Evolutionary conservation across 2,888 invertebrate species (phyloP).

Genomic region (Coleophora deauratella): DNA sequence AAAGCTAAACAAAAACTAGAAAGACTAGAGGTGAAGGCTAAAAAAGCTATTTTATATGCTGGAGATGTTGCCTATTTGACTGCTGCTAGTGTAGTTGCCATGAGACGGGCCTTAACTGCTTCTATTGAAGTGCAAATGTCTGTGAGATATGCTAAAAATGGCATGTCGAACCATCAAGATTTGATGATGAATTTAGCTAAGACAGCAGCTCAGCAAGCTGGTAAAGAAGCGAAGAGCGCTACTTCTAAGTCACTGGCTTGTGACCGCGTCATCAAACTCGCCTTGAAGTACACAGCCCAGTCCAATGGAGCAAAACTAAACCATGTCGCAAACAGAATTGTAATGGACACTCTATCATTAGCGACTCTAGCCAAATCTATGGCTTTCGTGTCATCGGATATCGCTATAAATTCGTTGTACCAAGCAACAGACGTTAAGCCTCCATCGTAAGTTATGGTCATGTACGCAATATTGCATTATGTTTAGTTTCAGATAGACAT

Average conservation of each 20-base stretch:
- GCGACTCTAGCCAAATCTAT: constrained; percentile 63
- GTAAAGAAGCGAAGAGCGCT: constrained; percentile 63
- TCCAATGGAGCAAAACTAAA: constrained; percentile 59
- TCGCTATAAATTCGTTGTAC: constrained; percentile 64
- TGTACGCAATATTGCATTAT: too few species aligned
- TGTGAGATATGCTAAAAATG: constrained; percentile 56
- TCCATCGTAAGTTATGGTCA: constrained; percentile 30
- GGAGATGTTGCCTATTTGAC: constrained; percentile 65
- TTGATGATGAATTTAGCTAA: constrained; percentile 68
- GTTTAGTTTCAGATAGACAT: too few species aligned
- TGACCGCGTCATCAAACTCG: constrained; percentile 57
- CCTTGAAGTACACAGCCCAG: constrained; percentile 61
- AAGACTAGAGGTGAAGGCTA: constrained; percentile 56
- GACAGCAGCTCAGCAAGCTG: constrained; percentile 66
- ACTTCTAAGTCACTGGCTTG: constrained; percentile 58
- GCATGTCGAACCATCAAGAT: constrained; percentile 63
- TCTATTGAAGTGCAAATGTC: constrained; percentile 68
- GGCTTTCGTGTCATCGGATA: constrained; percentile 65
- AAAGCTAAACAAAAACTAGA: constrained; percentile 52
- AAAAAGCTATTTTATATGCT: constrained; percentile 65
- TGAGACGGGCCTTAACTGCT: constrained; percentile 61
- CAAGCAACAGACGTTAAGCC: constrained; percentile 62
- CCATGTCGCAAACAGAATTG: constrained; percentile 61
- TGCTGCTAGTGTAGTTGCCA: constrained; percentile 62
- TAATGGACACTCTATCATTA: constrained; percentile 61